phyloP scores from a whole-genome alignment of 2,797 vertebrate genomes.

The Euthynnus affinis region DNA sequence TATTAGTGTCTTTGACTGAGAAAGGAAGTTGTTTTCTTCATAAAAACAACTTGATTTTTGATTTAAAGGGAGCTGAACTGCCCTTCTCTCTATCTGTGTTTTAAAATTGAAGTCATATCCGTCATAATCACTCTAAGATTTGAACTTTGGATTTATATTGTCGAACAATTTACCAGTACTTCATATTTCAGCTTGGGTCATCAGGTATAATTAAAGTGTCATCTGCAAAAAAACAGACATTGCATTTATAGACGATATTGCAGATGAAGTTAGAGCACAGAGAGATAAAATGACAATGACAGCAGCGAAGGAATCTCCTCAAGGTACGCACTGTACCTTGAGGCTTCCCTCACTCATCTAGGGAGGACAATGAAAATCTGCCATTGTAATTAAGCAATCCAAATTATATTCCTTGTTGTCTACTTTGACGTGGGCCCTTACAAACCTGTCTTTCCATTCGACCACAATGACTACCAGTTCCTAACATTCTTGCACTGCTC shows the following conservation, averaged over 20 bases:
- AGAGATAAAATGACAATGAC: background rate
- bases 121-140: slow-evolving; percentile 33
- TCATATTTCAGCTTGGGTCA: no score
- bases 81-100: no score
- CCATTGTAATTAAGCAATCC: background rate
- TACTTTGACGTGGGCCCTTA: background rate
- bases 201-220: background rate
- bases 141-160: slow-evolving; percentile 20
- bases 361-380: background rate
- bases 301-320: background rate
- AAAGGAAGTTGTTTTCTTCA: slow-evolving; percentile 9
- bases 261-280: background rate
- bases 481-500: background rate
- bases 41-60: slow-evolving; percentile 27
- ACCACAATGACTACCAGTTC: background rate
- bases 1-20: background rate
- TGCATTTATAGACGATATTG: background rate
- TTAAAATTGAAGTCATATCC: slow-evolving; percentile 34
- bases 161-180: slow-evolving; percentile 3
- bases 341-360: no score
- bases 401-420: background rate
- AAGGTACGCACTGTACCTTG: no score
- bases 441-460: background rate
- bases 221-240: slow-evolving; percentile 1
- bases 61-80: no score